Evolutionary conservation across 2,888 invertebrate genomes (phyloP).

Genomic region (Myopa testacea): DNA sequence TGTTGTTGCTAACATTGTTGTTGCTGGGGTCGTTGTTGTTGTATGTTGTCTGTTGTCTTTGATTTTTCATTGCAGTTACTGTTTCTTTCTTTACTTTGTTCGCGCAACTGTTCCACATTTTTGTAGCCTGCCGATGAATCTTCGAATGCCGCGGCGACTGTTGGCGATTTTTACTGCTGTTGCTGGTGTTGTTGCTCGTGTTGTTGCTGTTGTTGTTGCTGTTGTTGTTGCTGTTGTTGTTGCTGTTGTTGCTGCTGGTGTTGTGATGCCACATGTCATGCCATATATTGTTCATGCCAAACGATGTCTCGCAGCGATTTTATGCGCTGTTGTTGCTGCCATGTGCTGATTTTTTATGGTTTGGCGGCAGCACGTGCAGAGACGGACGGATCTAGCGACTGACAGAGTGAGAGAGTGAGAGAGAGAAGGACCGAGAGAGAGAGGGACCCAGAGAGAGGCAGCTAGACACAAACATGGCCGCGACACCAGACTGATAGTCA

Average conservation of each 20-base stretch:
- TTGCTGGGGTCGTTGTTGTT: background rate
- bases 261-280: slow-evolving; percentile 30
- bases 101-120: slow-evolving; percentile 44
- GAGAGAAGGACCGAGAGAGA: background rate
- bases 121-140: slow-evolving; percentile 5
- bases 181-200: slow-evolving; percentile 1
- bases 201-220: slow-evolving; percentile 18
- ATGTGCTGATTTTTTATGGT: slow-evolving; percentile 35
- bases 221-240: background rate
- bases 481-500: background rate
- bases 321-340: slow-evolving; percentile 22
- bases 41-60: background rate
- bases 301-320: slow-evolving; percentile 29
- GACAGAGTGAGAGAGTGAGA: background rate
- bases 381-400: background rate
- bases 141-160: slow-evolving; percentile 28
- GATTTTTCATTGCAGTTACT: background rate
- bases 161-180: background rate
- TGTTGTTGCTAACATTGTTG: slow-evolving; percentile 15
- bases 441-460: background rate
- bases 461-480: background rate
- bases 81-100: slow-evolving; percentile 15
- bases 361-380: slow-evolving; percentile 35
- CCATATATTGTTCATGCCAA: slow-evolving; percentile 3
- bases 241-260: slow-evolving; percentile 18